Conservation (phyloP, 2,113 vertebrate species). For the Myotis davidii region DNA sequence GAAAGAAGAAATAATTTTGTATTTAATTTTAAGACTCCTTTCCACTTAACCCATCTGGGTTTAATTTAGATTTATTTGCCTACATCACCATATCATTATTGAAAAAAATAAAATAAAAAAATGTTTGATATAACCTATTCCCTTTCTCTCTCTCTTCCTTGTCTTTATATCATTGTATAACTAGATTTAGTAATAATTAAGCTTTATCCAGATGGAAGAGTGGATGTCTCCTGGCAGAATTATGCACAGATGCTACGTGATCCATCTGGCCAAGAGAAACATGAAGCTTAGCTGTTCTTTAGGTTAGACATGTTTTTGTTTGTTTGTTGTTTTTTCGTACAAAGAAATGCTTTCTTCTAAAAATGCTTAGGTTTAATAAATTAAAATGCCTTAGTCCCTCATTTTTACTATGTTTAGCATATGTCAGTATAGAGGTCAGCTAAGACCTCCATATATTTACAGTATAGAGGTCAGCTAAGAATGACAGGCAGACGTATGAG, state of each 20-base stretch:
- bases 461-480: background rate
- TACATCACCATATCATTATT: background rate
- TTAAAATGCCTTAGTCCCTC: background rate
- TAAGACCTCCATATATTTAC: background rate
- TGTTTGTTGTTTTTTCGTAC: background rate
- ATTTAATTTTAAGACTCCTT: background rate
- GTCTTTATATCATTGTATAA: background rate
- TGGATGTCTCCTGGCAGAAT: slow-evolving; percentile 11
- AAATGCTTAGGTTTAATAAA: background rate
- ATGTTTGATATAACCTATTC: background rate
- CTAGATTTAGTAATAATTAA: slow-evolving; percentile 42
- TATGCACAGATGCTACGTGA: slow-evolving; percentile 19
- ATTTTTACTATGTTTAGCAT: background rate
- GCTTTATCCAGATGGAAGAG: slow-evolving; percentile 31
- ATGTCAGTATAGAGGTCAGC: fast-evolving
- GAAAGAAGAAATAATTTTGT: background rate
- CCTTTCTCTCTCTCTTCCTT: background rate
- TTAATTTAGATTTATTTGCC: background rate
- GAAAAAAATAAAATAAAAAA: background rate
- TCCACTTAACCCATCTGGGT: background rate
- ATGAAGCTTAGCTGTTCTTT: background rate
- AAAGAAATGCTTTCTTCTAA: background rate
- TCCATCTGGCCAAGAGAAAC: slow-evolving; percentile 50
- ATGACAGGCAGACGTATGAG: no score
- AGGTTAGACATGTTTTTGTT: background rate